phyloP scores from a whole-genome alignment of 2,888 invertebrate species.

The Automeris io region DNA sequence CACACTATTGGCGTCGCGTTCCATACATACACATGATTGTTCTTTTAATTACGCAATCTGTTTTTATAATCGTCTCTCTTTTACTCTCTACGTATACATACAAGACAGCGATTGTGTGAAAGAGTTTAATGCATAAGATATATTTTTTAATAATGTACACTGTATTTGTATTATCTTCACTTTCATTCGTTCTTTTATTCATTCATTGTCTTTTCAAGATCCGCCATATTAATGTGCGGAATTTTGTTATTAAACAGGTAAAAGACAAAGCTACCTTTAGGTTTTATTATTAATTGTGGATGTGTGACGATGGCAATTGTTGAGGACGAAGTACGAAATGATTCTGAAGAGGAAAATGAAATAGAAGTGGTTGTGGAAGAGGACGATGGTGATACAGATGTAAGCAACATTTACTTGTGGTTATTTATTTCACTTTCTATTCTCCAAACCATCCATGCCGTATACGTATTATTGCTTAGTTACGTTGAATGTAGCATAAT shows the following conservation, averaged over 20 bases:
- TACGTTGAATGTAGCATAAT: too few species aligned
- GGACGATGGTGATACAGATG: constrained; percentile 61
- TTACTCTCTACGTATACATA: too few species aligned
- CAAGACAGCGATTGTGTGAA: too few species aligned
- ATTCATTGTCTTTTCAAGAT: constrained; percentile 11
- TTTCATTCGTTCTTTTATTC: too few species aligned
- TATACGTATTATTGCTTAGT: background rate
- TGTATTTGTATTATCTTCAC: too few species aligned
- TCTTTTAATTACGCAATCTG: too few species aligned
- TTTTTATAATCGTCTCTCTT: too few species aligned
- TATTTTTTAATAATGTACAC: too few species aligned
- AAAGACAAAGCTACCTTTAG: constrained; percentile 4
- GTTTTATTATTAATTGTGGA: constrained; percentile 22
- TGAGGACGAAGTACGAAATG: constrained; percentile 66
- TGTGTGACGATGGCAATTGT: constrained; percentile 59
- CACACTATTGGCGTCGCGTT: too few species aligned
- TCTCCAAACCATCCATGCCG: background rate
- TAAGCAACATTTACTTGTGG: constrained; percentile 30
- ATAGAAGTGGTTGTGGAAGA: constrained; percentile 66
- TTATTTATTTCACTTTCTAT: constrained; percentile 12
- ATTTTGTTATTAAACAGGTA: constrained; percentile 53
- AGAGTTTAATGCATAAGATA: too few species aligned
- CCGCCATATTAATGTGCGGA: constrained; percentile 30
- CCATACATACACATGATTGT: too few species aligned
- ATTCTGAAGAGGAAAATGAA: constrained; percentile 67